Conservation (phyloP, 2,888 invertebrate genomes). For the Hydrotaea cyrtoneurina region DNA sequence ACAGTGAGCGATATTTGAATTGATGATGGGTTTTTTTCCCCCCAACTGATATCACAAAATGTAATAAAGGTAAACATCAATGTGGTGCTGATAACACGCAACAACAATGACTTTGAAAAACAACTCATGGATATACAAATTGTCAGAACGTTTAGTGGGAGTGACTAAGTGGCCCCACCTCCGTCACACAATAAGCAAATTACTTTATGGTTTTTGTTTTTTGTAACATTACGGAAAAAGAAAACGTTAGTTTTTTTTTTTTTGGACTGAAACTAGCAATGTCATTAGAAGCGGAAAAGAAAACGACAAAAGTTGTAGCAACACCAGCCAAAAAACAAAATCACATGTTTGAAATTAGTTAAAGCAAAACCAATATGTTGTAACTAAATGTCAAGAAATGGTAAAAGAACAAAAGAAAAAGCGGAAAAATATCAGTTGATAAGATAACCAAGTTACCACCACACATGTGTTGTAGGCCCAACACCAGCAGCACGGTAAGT, state of each 20-base stretch:
- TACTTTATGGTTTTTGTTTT: not conserved
- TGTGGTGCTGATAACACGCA: conserved; percentile 34
- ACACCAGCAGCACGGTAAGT: not conserved
- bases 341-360: conserved; percentile 18
- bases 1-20: conserved; percentile 20
- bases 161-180: conserved; percentile 22
- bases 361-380: not conserved
- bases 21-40: conserved; percentile 8
- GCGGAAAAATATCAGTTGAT: not conserved
- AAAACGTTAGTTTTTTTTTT: too few relatives aligned
- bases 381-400: not conserved
- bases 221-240: not conserved
- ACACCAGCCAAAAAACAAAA: conserved; percentile 5
- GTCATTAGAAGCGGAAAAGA: conserved; percentile 21
- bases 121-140: not conserved
- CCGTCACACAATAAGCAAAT: not conserved
- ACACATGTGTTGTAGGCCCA: not conserved
- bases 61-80: conserved; percentile 45
- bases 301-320: not conserved
- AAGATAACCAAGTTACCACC: not conserved
- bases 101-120: conserved; percentile 17
- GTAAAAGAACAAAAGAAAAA: conserved; percentile 10
- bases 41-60: conserved; percentile 8
- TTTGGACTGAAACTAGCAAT: conserved; percentile 7
- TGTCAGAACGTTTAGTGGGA: conserved; percentile 35